Evolutionary conservation across 1,140 invertebrate species (phyloP).

Genomic region (Drosophila elegans): DNA sequence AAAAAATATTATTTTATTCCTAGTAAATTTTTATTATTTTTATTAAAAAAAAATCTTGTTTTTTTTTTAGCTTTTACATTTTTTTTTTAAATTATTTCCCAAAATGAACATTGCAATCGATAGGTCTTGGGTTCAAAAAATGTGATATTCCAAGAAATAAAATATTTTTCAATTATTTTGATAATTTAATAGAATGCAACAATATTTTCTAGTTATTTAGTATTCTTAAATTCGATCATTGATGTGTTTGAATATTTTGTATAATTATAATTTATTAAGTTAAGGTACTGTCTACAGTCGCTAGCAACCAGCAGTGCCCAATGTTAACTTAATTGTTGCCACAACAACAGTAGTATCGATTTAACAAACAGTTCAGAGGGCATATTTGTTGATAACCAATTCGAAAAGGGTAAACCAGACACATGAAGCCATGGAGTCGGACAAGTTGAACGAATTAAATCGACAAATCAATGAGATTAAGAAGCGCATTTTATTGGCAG

Average conservation of each 20-base stretch:
- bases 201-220: too few relatives aligned
- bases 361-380: slow-evolving; percentile 34
- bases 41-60: too few relatives aligned
- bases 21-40: too few relatives aligned
- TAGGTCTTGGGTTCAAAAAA: too few relatives aligned
- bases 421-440: slow-evolving; percentile 85
- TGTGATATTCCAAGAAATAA: too few relatives aligned
- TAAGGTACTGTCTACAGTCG: neutral
- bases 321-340: slow-evolving; percentile 30
- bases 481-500: slow-evolving; percentile 92
- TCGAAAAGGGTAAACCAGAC: neutral
- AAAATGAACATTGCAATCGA: too few relatives aligned
- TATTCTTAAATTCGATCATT: too few relatives aligned
- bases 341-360: slow-evolving; percentile 60
- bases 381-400: neutral
- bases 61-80: too few relatives aligned
- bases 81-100: too few relatives aligned
- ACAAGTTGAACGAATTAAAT: slow-evolving; percentile 88
- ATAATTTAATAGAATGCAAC: neutral
- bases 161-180: too few relatives aligned
- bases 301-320: neutral
- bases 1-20: too few relatives aligned
- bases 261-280: too few relatives aligned
- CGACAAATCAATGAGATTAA: slow-evolving; percentile 92
- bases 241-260: neutral